phyloP scores from a whole-genome alignment of 1,140 invertebrate species.

The Drosophila baimaii region DNA sequence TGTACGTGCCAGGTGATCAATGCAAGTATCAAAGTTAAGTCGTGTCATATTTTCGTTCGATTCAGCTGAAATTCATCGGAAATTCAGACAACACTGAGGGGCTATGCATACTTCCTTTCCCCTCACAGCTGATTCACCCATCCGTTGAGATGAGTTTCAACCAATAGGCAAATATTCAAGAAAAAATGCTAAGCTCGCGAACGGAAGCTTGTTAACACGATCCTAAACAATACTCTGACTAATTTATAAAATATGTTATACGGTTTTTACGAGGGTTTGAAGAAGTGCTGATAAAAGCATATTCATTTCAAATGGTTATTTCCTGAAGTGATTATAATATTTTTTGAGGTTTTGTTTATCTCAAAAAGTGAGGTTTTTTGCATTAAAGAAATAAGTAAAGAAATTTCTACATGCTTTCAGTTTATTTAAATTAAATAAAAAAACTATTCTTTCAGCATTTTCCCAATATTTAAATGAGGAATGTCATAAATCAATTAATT shows the following conservation, averaged over 20 bases:
- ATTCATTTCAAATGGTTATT: not conserved
- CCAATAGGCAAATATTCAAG: not conserved
- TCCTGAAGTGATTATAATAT: not conserved
- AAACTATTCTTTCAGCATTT: too few species aligned
- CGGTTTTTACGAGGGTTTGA: not conserved
- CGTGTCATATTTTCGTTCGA: constrained; percentile 34
- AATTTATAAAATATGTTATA: constrained; percentile 21
- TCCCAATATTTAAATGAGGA: not conserved
- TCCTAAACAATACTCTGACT: constrained; percentile 15
- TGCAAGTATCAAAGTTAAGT: constrained; percentile 20
- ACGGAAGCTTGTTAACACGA: constrained; percentile 55
- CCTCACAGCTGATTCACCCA: constrained; percentile 40
- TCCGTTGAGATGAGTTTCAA: constrained; percentile 23
- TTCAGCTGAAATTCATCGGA: constrained; percentile 64
- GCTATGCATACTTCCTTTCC: constrained; percentile 19
- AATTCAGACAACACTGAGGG: constrained; percentile 45
- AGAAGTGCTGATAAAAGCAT: constrained; percentile 1
- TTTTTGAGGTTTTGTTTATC: not conserved
- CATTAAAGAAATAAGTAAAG: not conserved
- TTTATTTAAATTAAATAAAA: not conserved
- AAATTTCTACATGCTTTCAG: not conserved
- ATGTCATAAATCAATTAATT: constrained; percentile 14
- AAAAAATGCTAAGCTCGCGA: constrained; percentile 9
- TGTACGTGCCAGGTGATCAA: constrained; percentile 64
- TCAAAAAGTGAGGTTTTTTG: not conserved